Evolutionary conservation across 2,888 invertebrate genomes (phyloP), one percentile per base, ranked within the genome.

Genomic region (Agrotis puta): DNA sequence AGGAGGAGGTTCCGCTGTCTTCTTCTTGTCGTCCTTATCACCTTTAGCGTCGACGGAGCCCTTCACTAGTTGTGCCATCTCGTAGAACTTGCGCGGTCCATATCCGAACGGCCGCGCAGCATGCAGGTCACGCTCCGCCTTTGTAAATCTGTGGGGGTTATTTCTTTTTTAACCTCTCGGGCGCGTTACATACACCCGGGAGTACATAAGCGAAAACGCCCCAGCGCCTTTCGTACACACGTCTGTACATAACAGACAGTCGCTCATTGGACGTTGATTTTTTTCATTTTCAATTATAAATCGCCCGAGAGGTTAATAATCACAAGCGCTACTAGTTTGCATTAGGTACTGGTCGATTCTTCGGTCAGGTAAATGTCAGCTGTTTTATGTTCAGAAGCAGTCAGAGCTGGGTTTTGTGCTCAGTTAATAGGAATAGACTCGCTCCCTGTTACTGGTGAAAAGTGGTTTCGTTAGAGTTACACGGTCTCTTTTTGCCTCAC

Each of bases 31-130:
- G 0, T 39, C 27, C 2, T 51, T 47, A 0, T 45, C 81, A 0
- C 76, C 54, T 66, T 93, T 87, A 14, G 20, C 85, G 45, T 92
- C 93, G 4, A 90, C 88, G 0, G 78, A 2, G 0, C 88, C 92
- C 61, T 85, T 87, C 33, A 93, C 88, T 57, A 95, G 84, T 0
- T 91, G 92, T 2, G 92, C 89, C 3, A 91, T 91, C 76, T 94
- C 92, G 92, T 97, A 98, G 91, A 98, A 98, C 69, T 97, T 97
- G 7, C 95, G 95, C 24, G 97, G 97, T 16, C 97, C 98, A 65
- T 96, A 96, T 33, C 98, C 98, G 89, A 97, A 98, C 0, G 98
- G 97, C 20, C 97, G 94, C 2, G 98, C 98, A 27, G 97, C 96
- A 83, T 96, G 95, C 64, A 98, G 92, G 73, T 98, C 98, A 63